Base-by-base conservation (phyloP, 1,140 invertebrate genomes). In the Zophobas atratus region DNA sequence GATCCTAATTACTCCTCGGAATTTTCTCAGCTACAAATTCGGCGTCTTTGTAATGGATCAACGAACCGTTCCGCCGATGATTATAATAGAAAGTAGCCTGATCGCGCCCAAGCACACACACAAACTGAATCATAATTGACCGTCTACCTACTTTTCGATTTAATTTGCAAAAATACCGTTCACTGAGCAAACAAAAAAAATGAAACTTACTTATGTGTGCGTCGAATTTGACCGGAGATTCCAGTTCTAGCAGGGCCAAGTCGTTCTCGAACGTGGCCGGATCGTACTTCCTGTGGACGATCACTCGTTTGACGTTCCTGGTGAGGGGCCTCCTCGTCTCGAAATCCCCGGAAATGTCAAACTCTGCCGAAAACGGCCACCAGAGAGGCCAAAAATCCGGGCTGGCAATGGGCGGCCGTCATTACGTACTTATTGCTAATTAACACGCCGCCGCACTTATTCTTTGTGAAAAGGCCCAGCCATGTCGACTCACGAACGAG, bases 381-480 rank as follows among this genome's bases (percentile, higher is more conserved):
- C 72, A 98, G 86, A 0, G 95, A 96, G 1, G 95, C 96, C 51
- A 98, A 87, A 86, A 98, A 97, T 73, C 95, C 96, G 70, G 96
- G 97, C 86, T 97, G 96, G 89, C 97, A 98, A 90, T 98, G 97
- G 5, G 96, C 97, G 0, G 97, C 96, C 0, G 96, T 98, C 72
- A 95, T 92, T 1, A 97, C 95, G 83, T 93, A 97, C 86, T 92
- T 91, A 74, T 92, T 93, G 4, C 94, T 95, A 79, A 97, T 96
- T 1, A 98, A 90, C 0, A 98, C 96, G 41, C 97, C 97, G 6
- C 97, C 96, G 84, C 96, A 98, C 87, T 98, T 98, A 85, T 98
- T 97, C 86, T 98, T 98, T n/a, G 96, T 96, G 85, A 97, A 97
- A 0, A 98, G 90, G 1, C 97, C 97, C 48, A 98, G 88, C 96